Percentiles rank a stretch among this genome's conserved stretches.
phyloP scores from a whole-genome alignment of 2,113 vertebrate genomes.

The Glaucidium brasilianum region DNA sequence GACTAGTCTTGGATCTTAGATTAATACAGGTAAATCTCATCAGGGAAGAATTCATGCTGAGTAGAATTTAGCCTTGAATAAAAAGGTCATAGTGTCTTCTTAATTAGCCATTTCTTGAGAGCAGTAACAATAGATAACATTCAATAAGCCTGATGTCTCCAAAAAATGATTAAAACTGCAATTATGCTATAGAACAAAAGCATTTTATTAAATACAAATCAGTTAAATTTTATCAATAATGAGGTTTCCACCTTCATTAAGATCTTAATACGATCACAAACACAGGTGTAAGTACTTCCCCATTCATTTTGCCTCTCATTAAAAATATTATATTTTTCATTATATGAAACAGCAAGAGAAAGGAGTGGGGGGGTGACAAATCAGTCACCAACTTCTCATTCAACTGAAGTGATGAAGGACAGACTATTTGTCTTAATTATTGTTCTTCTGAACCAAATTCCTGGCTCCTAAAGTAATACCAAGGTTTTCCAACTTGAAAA shows the following conservation, averaged over 20 bases:
- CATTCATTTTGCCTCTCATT: conserved; percentile 1
- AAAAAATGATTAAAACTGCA: neutral
- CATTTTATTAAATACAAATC: conserved; percentile 33
- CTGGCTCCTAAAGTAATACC: neutral
- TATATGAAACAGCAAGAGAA: neutral
- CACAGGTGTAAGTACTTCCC: neutral
- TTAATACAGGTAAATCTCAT: neutral
- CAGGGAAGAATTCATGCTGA: neutral
- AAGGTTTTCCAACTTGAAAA: neutral
- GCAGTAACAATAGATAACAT: neutral
- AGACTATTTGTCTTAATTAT: conserved; percentile 19
- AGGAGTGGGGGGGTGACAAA: neutral
- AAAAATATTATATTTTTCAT: neutral
- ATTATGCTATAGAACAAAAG: neutral
- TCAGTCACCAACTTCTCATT: neutral
- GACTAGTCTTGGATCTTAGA: neutral
- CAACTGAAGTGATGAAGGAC: neutral
- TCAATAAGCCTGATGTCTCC: neutral
- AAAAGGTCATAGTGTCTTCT: neutral
- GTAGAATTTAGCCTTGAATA: neutral
- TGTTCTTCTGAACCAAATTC: neutral
- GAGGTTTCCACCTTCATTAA: neutral
- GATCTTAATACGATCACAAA: neutral
- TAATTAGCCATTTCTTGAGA: conserved; percentile 22
- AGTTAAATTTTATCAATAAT: conserved; percentile 7